phyloP scores from a whole-genome alignment of 2,113 vertebrate genomes.

The Acrocephalus arundinaceus region DNA sequence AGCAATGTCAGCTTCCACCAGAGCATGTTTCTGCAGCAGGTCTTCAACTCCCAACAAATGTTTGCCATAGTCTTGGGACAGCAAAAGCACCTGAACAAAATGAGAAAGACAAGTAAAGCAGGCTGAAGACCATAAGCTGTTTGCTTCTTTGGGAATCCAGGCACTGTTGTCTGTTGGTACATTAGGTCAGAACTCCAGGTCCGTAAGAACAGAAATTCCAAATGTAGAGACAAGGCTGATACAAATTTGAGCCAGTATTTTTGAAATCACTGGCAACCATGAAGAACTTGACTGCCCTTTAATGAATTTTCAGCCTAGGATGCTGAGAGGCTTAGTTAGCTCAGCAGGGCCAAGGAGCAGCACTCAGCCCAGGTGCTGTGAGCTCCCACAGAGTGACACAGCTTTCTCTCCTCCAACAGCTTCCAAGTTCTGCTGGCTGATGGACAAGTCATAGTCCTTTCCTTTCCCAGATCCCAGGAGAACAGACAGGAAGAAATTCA shows the following conservation, averaged over 20 bases:
- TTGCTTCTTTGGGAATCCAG: neutral
- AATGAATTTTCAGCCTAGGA: neutral
- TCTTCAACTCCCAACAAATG: slow-evolving; percentile 94
- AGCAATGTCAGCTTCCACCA: slow-evolving; percentile 93
- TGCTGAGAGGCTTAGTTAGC: neutral
- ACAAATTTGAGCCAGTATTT: neutral
- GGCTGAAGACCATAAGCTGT: neutral
- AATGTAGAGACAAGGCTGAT: neutral
- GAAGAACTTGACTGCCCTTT: neutral
- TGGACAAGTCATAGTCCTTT: neutral
- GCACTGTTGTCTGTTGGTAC: neutral
- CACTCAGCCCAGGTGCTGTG: neutral
- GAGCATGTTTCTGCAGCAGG: slow-evolving; percentile 90
- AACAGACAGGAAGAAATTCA: neutral
- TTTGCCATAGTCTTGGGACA: slow-evolving; percentile 96
- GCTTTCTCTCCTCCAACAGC: neutral
- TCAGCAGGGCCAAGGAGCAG: neutral
- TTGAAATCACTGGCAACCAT: neutral
- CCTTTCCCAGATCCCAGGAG: neutral
- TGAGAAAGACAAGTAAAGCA: neutral
- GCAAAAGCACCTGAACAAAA: slow-evolving; percentile 84
- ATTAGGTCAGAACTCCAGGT: neutral
- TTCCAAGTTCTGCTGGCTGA: neutral
- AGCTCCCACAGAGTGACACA: neutral
- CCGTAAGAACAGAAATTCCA: neutral